Evolutionary conservation across 2,888 invertebrate species (phyloP).

Genomic region (Drosophila leonis): DNA sequence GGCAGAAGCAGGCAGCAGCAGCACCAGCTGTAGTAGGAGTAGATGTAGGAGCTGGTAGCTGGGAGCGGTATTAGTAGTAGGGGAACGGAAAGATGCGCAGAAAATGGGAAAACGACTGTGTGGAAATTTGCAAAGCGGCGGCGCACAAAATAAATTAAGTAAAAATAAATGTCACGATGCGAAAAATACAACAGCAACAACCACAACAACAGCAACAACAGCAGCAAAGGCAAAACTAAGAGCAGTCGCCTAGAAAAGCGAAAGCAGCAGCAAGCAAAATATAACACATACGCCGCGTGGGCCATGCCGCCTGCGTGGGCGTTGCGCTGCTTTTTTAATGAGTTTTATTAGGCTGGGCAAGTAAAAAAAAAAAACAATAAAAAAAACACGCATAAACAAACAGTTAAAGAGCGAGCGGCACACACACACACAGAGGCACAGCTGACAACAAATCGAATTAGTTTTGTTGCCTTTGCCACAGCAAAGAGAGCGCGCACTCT

Average conservation of each 20-base stretch:
- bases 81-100: slow-evolving; percentile 38
- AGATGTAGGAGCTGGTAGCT: neutral
- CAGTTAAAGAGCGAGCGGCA: slow-evolving; percentile 70
- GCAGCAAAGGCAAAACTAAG: slow-evolving; percentile 1
- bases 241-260: slow-evolving; percentile 20
- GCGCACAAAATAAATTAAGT: slow-evolving; percentile 81
- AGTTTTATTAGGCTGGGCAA: slow-evolving; percentile 74
- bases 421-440: slow-evolving; percentile 12
- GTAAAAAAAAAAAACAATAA: slow-evolving; percentile 10
- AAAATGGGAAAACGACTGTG: slow-evolving; percentile 55
- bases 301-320: slow-evolving; percentile 59
- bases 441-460: slow-evolving; percentile 72
- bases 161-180: slow-evolving; percentile 79
- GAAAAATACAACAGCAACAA: slow-evolving; percentile 42
- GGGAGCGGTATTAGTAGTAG: neutral
- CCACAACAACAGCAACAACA: slow-evolving; percentile 1
- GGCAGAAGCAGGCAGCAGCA: slow-evolving; percentile 6
- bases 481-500: slow-evolving; percentile 39
- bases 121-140: slow-evolving; percentile 72
- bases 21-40: slow-evolving; percentile 3
- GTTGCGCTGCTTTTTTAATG: slow-evolving; percentile 69
- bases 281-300: slow-evolving; percentile 71
- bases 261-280: slow-evolving; percentile 33
- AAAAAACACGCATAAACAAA: slow-evolving; percentile 74
- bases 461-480: slow-evolving; percentile 41